Percentiles rank a stretch among this genome's conserved stretches.
Evolutionary conservation across 2,888 invertebrate genomes (phyloP).

Genomic region (Athrips mouffetella): DNA sequence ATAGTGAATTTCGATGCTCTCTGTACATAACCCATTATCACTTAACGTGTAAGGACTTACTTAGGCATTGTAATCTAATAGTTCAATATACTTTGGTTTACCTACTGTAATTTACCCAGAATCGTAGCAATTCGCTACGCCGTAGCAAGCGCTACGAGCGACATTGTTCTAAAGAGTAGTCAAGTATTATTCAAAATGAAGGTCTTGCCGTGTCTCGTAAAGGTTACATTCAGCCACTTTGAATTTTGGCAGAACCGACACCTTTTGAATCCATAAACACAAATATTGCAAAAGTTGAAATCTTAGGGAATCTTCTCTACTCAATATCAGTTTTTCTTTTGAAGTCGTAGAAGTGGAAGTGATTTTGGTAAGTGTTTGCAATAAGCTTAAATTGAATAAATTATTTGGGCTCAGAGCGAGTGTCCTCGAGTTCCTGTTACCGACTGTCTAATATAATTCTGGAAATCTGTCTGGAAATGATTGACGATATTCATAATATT

Average conservation of each 20-base stretch:
- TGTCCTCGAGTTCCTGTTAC: neutral
- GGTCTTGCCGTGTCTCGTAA: neutral
- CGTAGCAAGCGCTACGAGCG: slow-evolving; percentile 14
- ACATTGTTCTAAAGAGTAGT: neutral
- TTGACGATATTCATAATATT: neutral
- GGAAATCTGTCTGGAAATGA: neutral
- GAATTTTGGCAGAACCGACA: neutral
- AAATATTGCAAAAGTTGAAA: slow-evolving; percentile 14
- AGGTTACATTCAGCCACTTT: neutral
- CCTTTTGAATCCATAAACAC: slow-evolving; percentile 15
- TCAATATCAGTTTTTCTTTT: slow-evolving; percentile 13
- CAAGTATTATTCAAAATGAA: neutral
- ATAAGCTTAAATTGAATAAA: slow-evolving; percentile 14
- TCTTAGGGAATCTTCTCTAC: slow-evolving; percentile 6
- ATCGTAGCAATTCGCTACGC: slow-evolving; percentile 5
- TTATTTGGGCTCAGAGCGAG: slow-evolving; percentile 16
- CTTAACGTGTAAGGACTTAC: slow-evolving; percentile 14
- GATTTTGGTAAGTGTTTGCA: slow-evolving; percentile 7
- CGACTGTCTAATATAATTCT: neutral
- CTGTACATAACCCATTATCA: no score
- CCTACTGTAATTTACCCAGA: slow-evolving; percentile 1
- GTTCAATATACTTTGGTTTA: slow-evolving; percentile 6
- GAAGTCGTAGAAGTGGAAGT: slow-evolving; percentile 6
- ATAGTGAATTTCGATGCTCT: no score
- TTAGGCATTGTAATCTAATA: slow-evolving; percentile 9